These are phyloP conservation scores for Brachionus koreanus DNA, from an alignment of 1,140 invertebrate genomes.

Conservation along the genomic window DNA sequence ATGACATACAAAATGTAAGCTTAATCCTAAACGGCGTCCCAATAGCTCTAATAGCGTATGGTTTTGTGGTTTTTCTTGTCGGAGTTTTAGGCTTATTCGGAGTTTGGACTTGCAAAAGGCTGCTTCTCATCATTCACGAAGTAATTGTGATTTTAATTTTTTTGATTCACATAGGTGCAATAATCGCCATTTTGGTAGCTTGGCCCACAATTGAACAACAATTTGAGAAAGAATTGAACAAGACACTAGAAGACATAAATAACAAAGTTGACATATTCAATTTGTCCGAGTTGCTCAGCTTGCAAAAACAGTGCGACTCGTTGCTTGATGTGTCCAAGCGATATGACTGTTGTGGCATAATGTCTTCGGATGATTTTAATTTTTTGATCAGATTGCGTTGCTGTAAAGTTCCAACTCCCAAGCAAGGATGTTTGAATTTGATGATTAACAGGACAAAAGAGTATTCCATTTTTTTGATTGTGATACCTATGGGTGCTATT, in stretches of 20 bases:
- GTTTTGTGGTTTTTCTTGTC: background rate
- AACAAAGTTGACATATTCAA: background rate
- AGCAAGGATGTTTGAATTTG: background rate
- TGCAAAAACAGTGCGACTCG: background rate
- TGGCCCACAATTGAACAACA: background rate
- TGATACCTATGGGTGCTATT: background rate
- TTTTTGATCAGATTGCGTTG: background rate
- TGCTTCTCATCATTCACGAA: background rate
- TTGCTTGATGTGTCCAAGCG: background rate
- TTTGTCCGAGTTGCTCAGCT: slow-evolving; percentile 7
- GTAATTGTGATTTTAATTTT: background rate
- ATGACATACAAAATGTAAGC: background rate
- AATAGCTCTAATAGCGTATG: background rate
- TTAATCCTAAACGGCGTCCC: background rate
- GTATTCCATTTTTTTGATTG: background rate
- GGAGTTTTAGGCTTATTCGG: background rate
- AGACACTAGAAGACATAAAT: background rate
- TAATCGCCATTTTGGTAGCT: background rate
- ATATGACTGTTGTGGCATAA: slow-evolving; percentile 20
- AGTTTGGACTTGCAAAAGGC: background rate
- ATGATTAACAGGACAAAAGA: background rate
- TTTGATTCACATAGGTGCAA: background rate
- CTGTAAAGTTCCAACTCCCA: background rate
- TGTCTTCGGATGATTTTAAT: slow-evolving; percentile 22
- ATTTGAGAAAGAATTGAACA: background rate